Conservation (phyloP, 2,888 invertebrate genomes). For the Lepeophtheirus nordmannii region DNA sequence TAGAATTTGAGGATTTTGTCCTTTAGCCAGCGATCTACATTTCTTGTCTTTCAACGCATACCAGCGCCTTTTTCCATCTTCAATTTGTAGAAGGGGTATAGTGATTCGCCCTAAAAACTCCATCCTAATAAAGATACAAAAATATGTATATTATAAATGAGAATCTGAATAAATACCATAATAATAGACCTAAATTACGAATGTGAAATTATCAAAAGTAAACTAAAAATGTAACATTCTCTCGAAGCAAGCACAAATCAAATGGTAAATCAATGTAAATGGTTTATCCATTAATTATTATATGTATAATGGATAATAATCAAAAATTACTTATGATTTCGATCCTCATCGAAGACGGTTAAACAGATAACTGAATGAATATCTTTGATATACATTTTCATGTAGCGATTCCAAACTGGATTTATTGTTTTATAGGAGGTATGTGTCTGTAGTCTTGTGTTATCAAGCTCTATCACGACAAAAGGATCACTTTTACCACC, state of each 20-base stretch:
- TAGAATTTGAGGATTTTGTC: conserved; percentile 69
- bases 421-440: conserved; percentile 92
- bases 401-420: conserved; percentile 95
- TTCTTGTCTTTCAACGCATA: conserved; percentile 79
- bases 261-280: background rate
- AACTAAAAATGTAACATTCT: no score
- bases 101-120: conserved; percentile 87
- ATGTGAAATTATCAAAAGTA: no score
- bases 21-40: conserved; percentile 68
- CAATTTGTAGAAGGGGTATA: conserved; percentile 66
- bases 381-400: conserved; percentile 56
- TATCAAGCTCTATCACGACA: conserved; percentile 89
- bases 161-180: background rate
- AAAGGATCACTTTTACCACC: conserved; percentile 97
- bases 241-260: no score
- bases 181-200: background rate
- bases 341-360: conserved; percentile 91
- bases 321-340: conserved; percentile 62
- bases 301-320: no score
- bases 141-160: background rate
- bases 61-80: conserved; percentile 83
- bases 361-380: conserved; percentile 82
- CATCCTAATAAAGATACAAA: conserved; percentile 32
- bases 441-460: conserved; percentile 82
- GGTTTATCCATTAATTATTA: no score